phyloP scores from a whole-genome alignment of 2,797 vertebrate genomes.

The Tamandua tetradactyla region DNA sequence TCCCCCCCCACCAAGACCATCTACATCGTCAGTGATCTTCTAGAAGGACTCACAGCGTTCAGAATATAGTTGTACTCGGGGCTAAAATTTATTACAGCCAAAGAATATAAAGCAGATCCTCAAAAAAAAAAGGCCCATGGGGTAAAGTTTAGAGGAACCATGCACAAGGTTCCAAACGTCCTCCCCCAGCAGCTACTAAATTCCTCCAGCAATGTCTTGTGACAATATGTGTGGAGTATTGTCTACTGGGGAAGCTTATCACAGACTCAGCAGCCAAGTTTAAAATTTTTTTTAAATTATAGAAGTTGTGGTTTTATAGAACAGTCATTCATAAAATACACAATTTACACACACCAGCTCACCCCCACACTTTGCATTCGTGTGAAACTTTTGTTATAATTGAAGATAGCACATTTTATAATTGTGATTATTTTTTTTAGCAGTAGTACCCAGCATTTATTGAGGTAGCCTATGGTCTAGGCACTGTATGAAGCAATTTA shows the following conservation, averaged over 20 bases:
- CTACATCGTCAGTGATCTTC: not conserved
- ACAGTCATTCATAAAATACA: too few species aligned
- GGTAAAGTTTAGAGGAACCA: not conserved
- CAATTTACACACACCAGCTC: too few species aligned
- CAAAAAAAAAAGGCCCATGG: accelerated
- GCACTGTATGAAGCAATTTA: too few species aligned
- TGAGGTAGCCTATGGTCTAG: too few species aligned
- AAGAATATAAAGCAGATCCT: not conserved
- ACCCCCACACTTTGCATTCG: too few species aligned
- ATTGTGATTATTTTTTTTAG: too few species aligned
- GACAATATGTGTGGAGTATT: not conserved
- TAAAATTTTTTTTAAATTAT: too few species aligned
- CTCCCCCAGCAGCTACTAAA: not conserved
- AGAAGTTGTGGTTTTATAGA: too few species aligned
- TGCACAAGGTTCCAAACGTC: not conserved
- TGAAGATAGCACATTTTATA: too few species aligned
- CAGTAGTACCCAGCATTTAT: too few species aligned
- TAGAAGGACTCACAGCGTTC: not conserved
- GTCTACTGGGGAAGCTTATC: not conserved
- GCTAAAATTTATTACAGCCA: not conserved
- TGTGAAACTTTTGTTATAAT: too few species aligned
- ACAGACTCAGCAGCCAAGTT: not conserved
- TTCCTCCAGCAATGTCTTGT: not conserved
- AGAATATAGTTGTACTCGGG: not conserved
- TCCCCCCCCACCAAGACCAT: not conserved